Evolutionary conservation across 2,888 invertebrate species (phyloP).

Genomic region (Meiosimyza platycephala): DNA sequence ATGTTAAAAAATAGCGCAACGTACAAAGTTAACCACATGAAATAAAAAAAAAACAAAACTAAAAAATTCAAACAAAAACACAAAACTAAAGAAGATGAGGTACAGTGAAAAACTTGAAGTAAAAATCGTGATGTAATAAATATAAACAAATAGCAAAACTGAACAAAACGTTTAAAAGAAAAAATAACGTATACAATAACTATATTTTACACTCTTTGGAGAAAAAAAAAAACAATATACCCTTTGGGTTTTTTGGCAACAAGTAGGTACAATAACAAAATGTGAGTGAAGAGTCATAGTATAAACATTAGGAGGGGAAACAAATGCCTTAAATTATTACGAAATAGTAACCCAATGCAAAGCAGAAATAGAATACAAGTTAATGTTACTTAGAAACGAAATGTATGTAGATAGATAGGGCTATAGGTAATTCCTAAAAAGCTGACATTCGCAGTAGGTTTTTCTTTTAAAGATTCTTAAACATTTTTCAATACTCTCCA

Average conservation of each 20-base stretch:
- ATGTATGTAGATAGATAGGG: too few relatives aligned
- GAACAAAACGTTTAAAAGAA: conserved; percentile 28
- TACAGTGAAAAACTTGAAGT: conserved; percentile 16
- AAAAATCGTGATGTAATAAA: conserved; percentile 55
- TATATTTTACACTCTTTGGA: neutral
- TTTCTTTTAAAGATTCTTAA: too few relatives aligned
- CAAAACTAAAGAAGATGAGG: neutral
- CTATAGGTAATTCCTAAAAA: too few relatives aligned
- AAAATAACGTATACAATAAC: conserved; percentile 33
- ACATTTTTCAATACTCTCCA: too few relatives aligned
- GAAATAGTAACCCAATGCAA: neutral
- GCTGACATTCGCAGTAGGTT: too few relatives aligned
- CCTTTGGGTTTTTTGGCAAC: conserved; percentile 20
- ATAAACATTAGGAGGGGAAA: neutral
- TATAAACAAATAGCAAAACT: conserved; percentile 47
- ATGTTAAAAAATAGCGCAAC: too few relatives aligned
- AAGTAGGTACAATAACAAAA: neutral
- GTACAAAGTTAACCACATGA: too few relatives aligned
- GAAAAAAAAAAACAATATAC: neutral
- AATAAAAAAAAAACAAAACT: conserved; percentile 8
- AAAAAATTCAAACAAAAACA: conserved; percentile 9
- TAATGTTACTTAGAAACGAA: too few relatives aligned
- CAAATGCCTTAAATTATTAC: neutral
- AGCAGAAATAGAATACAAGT: neutral
- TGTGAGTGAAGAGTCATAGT: neutral